Conservation (phyloP, 1,140 invertebrate genomes). For the Bradysia coprophila region DNA sequence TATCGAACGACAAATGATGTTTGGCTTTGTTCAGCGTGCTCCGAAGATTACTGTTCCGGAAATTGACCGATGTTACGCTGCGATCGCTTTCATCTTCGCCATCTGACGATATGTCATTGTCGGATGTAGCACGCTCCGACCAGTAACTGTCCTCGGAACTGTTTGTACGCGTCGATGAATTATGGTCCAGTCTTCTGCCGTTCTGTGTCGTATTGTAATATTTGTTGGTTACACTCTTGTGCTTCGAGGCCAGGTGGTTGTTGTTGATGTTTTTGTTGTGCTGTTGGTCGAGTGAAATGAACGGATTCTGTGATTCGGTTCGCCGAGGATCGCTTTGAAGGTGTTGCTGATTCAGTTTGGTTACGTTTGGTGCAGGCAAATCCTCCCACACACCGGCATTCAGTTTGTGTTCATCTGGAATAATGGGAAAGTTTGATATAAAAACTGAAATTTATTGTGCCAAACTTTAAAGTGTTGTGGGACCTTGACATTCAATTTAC, state of each 20-base stretch:
- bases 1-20: slow-evolving; percentile 25
- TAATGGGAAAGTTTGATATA: background rate
- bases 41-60: slow-evolving; percentile 23
- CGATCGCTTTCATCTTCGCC: slow-evolving; percentile 2
- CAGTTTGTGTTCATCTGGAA: slow-evolving; percentile 15
- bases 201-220: background rate
- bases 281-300: slow-evolving; percentile 15
- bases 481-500: too few species aligned
- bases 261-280: background rate
- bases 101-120: slow-evolving; percentile 4
- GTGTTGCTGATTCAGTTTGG: slow-evolving; percentile 2
- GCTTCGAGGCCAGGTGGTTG: background rate
- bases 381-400: slow-evolving; percentile 21
- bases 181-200: slow-evolving; percentile 7
- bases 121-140: slow-evolving; percentile 5
- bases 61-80: slow-evolving; percentile 11
- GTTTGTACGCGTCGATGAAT: slow-evolving; percentile 4
- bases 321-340: slow-evolving; percentile 4
- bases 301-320: slow-evolving; percentile 5
- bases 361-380: slow-evolving; percentile 7
- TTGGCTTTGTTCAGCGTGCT: slow-evolving; percentile 23
- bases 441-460: too few species aligned
- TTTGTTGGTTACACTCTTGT: background rate
- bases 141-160: slow-evolving; percentile 9
- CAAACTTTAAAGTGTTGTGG: too few species aligned